phyloP scores from a whole-genome alignment of 2,797 vertebrate genomes.

The Synaphobranchus kaupii region DNA sequence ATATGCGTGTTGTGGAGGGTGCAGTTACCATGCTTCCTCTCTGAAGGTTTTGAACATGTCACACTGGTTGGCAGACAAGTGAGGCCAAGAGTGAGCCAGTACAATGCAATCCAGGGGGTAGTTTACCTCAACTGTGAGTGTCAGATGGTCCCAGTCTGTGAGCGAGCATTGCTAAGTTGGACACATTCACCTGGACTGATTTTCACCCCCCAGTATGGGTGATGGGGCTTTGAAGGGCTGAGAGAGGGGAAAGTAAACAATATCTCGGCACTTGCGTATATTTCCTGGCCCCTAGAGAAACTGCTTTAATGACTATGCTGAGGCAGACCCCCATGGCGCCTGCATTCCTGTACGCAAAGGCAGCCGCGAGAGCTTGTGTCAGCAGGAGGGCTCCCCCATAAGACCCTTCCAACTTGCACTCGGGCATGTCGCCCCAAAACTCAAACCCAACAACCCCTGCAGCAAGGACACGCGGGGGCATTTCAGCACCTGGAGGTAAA shows the following conservation, averaged over 20 bases:
- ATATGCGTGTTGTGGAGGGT: neutral
- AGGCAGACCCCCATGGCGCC: constrained; percentile 64
- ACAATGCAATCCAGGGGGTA: constrained; percentile 13
- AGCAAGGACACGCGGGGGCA: constrained; percentile 41
- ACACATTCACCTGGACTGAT: constrained; percentile 46
- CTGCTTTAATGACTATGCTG: constrained; percentile 35
- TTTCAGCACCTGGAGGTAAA: constrained; percentile 5
- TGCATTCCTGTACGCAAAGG: constrained; percentile 70
- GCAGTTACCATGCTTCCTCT: neutral
- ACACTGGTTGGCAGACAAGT: neutral
- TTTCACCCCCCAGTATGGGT: constrained; percentile 61
- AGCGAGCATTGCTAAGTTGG: constrained; percentile 48
- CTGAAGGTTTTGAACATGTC: neutral
- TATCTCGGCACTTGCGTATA: constrained; percentile 56
- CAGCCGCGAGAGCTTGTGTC: constrained; percentile 60
- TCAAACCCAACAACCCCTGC: constrained; percentile 59
- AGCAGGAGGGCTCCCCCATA: constrained; percentile 42
- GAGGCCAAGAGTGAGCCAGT: neutral
- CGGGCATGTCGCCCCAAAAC: constrained; percentile 64
- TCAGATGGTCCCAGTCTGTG: constrained; percentile 57
- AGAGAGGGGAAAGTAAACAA: constrained; percentile 56
- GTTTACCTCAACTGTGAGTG: constrained; percentile 61
- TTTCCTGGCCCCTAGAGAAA: constrained; percentile 56
- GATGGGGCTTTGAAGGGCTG: constrained; percentile 51
- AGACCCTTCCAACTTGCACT: constrained; percentile 62